Evolutionary conservation across 1,140 invertebrate genomes (phyloP).

Genomic region (Luehdorfia chinensis): DNA sequence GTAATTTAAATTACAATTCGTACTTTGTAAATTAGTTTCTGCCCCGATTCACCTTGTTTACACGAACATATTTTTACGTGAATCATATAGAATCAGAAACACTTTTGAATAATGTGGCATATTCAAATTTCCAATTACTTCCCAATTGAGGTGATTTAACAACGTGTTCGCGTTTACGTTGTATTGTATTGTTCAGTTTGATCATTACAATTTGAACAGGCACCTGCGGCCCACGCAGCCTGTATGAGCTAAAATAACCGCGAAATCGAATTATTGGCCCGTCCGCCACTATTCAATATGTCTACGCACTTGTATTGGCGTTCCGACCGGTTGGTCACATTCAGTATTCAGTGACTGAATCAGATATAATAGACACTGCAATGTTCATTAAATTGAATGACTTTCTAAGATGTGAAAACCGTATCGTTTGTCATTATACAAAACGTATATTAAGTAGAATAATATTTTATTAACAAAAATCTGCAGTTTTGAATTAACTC

Average conservation of each 20-base stretch:
- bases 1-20: conserved; percentile 58
- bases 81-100: conserved; percentile 20
- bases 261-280: conserved; percentile 66
- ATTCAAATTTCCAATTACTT: conserved; percentile 21
- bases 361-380: conserved; percentile 29
- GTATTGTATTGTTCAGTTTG: conserved; percentile 43
- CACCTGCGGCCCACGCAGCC: conserved; percentile 51
- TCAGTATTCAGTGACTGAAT: conserved; percentile 31
- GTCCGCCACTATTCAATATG: conserved; percentile 50
- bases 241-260: conserved; percentile 62
- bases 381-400: conserved; percentile 1
- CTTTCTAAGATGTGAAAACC: neutral
- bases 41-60: conserved; percentile 24
- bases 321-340: conserved; percentile 42
- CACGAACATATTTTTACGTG: conserved; percentile 18
- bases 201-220: conserved; percentile 49
- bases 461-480: neutral
- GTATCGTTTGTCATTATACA: too few relatives aligned
- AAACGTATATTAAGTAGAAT: conserved; percentile 1
- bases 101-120: too few relatives aligned
- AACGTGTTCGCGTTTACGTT: conserved; percentile 22
- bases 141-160: conserved; percentile 23
- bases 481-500: neutral
- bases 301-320: conserved; percentile 48
- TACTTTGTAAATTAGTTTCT: conserved; percentile 38